A percentile compares a stretch with the other conserved stretches of the same genome.
Conservation (phyloP, 2,797 vertebrate species). For the Hemitrygon akajei region DNA sequence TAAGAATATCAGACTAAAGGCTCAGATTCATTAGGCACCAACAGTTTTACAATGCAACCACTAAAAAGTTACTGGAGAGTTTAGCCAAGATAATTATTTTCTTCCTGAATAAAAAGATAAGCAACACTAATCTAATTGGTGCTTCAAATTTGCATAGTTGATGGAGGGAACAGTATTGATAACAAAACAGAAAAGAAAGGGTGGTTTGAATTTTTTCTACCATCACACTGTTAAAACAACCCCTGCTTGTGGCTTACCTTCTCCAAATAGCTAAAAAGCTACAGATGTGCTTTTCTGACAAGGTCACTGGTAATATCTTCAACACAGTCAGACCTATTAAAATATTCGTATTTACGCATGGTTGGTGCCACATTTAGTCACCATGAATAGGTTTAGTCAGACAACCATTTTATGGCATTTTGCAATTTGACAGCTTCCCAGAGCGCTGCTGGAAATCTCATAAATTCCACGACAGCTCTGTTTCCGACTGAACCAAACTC, state of each 20-base stretch:
- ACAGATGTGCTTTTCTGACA: slow-evolving; percentile 36
- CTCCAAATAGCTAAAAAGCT: slow-evolving; percentile 28
- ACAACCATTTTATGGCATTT: slow-evolving; percentile 38
- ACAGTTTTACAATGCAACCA: background rate
- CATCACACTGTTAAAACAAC: slow-evolving; percentile 25
- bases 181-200: slow-evolving; percentile 12
- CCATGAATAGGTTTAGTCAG: slow-evolving; percentile 37
- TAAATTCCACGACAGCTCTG: slow-evolving; percentile 36
- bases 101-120: background rate
- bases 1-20: background rate
- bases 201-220: background rate
- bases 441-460: slow-evolving; percentile 35
- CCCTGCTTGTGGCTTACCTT: slow-evolving; percentile 7
- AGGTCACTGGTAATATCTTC: slow-evolving; percentile 37
- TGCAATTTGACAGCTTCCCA: slow-evolving; percentile 37
- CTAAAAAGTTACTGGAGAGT: background rate
- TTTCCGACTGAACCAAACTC: slow-evolving; percentile 33
- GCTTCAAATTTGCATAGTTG: slow-evolving; percentile 12
- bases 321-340: slow-evolving; percentile 37
- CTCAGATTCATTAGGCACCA: background rate
- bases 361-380: slow-evolving; percentile 38
- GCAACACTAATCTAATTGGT: background rate
- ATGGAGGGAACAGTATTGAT: background rate
- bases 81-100: background rate
- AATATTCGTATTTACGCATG: slow-evolving; percentile 38